Percentiles rank a stretch among this genome's conserved stretches.
phyloP scores from a whole-genome alignment of 2,888 invertebrate genomes.

The Andrena hattorfiana region DNA sequence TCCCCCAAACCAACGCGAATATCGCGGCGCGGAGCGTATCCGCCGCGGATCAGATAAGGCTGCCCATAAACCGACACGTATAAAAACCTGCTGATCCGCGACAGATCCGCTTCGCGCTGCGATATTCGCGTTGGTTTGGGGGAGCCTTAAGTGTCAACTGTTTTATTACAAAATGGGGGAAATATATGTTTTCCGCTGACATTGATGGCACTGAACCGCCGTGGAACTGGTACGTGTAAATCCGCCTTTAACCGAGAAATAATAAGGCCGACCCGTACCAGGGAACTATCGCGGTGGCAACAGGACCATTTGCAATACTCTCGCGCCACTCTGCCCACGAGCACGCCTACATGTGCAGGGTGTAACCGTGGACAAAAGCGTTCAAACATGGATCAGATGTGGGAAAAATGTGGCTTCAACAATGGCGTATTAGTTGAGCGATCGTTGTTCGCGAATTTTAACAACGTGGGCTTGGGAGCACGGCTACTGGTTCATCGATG shows the following conservation, averaged over 20 bases:
- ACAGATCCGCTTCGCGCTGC: no score
- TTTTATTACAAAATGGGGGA: not conserved
- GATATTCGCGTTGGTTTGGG: no score
- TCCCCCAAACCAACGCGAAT: no score
- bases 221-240: no score
- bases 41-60: no score
- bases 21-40: no score
- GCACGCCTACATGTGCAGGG: constrained; percentile 22
- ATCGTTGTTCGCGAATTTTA: not conserved
- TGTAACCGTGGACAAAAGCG: constrained; percentile 5
- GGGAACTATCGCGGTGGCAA: constrained; percentile 37
- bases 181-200: constrained; percentile 11
- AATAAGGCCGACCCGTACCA: constrained; percentile 39
- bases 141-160: no score
- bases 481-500: not conserved
- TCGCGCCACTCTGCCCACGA: constrained; percentile 28
- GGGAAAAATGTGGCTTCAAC: constrained; percentile 2
- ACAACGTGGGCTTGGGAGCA: not conserved
- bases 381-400: not conserved
- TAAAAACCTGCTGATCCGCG: no score
- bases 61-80: no score
- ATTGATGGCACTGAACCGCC: no score
- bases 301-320: constrained; percentile 48
- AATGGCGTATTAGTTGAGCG: not conserved
- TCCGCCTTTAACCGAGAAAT: constrained; percentile 31